Evolutionary conservation across 1,140 invertebrate species (phyloP), one percentile per base, ranked within the genome.

Genomic region (Ceratina calcarata): DNA sequence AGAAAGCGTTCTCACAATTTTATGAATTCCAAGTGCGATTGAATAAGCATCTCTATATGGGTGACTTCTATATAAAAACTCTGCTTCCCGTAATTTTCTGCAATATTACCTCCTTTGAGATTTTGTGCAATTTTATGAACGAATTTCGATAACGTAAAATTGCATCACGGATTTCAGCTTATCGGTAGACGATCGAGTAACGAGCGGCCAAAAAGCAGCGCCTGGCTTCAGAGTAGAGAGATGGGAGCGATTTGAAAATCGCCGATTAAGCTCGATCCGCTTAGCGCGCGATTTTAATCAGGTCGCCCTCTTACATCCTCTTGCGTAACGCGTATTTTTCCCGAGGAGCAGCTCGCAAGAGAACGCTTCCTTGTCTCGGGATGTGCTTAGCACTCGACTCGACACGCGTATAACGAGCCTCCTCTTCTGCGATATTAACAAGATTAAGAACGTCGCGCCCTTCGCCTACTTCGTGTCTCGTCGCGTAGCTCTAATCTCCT

Each of bases 371-470:
- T 66, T 8, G 72, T 24, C 32, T 3, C 72, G 61, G 16, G 55
- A 16, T 37, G 27, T 66, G 32, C 72, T 76, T 45, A n/a, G 13
- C 64, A 12, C 60, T 78, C 45, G 58, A 53, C 55, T 57, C 55
- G n/a, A n/a, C 45, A n/a, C 27, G 6, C 27, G 20, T 64, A 18
- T 80, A 80, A 80, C 62, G 70, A 74, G 70, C 53, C 62, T 22
- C 64, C 53, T 80, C 78, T 66, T 66, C 60, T n/a, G 8, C 71
- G 71, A 67, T 67, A 67, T 74, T 80, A 80, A 80, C 51, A 32
- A 65, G 78, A 80, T 80, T 75, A 80, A 74, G 70, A 55, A 62
- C 67, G 51, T 69, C 22, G 45, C 37, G n/a, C 32, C 32, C 45
- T 37, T 51, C 67, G 55, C 37, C 37, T 45, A 45, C 6, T 45